Evolutionary conservation across 2,113 vertebrate species (phyloP).

Genomic region (Pelecanus crispus): DNA sequence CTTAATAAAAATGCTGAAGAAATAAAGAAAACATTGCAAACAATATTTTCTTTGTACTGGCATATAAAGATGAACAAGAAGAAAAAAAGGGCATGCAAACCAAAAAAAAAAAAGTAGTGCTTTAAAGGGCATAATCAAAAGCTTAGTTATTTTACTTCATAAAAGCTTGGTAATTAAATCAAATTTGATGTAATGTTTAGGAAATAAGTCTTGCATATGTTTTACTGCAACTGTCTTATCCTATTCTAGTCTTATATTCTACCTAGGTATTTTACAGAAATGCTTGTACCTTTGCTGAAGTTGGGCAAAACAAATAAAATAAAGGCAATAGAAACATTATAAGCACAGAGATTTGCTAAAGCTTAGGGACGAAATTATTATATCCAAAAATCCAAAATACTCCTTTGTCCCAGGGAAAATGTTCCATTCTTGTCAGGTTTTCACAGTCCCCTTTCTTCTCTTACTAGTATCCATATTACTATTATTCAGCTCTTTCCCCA

Average conservation of each 20-base stretch:
- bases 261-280: neutral
- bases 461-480: neutral
- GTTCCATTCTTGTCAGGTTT: neutral
- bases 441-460: neutral
- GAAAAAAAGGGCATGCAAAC: neutral
- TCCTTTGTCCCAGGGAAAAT: neutral
- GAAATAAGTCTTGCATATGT: neutral
- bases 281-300: neutral
- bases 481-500: neutral
- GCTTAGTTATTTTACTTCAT: neutral
- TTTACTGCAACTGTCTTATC: neutral
- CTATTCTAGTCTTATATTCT: neutral
- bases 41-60: neutral
- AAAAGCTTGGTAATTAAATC: neutral
- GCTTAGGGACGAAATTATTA: neutral
- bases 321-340: neutral
- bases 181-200: neutral
- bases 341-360: neutral
- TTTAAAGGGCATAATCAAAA: neutral
- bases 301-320: neutral
- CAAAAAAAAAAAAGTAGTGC: neutral
- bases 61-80: neutral
- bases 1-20: neutral
- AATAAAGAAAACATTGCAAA: neutral
- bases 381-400: neutral